Conservation (phyloP, 2,797 vertebrate species). For the Myoxocephalus aenaeus region DNA sequence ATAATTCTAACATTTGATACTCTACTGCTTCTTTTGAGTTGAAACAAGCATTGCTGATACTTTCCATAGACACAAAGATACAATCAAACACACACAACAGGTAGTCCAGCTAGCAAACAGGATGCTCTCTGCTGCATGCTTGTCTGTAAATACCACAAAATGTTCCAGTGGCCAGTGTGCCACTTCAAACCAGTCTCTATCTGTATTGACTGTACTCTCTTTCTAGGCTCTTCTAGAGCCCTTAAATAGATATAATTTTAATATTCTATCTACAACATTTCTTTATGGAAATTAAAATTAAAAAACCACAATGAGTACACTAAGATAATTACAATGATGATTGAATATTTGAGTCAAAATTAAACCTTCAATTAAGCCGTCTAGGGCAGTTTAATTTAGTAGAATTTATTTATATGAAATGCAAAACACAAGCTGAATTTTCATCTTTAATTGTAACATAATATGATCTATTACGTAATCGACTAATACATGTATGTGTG, state of each 20-base stretch:
- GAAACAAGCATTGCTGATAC: conserved; percentile 13
- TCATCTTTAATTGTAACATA: background rate
- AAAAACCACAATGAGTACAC: background rate
- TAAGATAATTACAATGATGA: background rate
- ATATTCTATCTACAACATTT: background rate
- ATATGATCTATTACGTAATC: background rate
- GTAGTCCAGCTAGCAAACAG: conserved; percentile 73
- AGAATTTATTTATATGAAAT: background rate
- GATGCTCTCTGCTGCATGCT: conserved; percentile 64
- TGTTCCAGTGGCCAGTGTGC: conserved; percentile 69
- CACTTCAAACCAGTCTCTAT: conserved; percentile 17
- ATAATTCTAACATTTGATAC: background rate
- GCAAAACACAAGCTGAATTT: background rate
- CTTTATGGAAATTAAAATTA: background rate
- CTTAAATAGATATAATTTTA: background rate
- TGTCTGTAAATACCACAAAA: conserved; percentile 71
- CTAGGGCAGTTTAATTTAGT: background rate
- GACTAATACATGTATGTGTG: background rate
- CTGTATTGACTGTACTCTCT: background rate
- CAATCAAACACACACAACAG: conserved; percentile 26
- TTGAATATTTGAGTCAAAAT: conserved; percentile 9
- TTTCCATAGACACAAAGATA: conserved; percentile 43
- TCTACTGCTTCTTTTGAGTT: conserved; percentile 3
- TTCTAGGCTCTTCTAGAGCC: background rate
- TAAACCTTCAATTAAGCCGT: background rate